These are phyloP conservation scores for Nematolebias whitei DNA, from an alignment of 2,113 vertebrate genomes.

Conservation along the genomic window DNA sequence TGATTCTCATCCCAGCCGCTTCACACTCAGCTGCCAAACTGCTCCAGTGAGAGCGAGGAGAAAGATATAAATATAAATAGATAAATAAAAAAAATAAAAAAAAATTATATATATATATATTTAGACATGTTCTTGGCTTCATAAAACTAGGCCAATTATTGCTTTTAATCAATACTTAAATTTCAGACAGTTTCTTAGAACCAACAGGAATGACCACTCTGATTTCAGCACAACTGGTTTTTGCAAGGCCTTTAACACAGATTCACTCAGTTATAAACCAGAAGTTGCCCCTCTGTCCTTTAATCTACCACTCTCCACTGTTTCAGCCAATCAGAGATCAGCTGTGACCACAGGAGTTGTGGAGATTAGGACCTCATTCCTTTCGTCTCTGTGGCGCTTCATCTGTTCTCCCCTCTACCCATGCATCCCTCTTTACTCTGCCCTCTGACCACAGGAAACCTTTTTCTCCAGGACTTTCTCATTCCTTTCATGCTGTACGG, in stretches of 20 bases:
- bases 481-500: constrained; percentile 53
- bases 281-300: constrained; percentile 36
- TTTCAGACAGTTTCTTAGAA: background rate
- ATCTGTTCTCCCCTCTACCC: constrained; percentile 32
- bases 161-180: background rate
- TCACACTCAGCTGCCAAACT: too few relatives aligned
- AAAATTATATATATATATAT: too few relatives aligned
- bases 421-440: constrained; percentile 21
- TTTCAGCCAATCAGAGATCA: constrained; percentile 48
- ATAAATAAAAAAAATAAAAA: too few relatives aligned
- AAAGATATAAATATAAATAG: too few relatives aligned
- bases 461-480: constrained; percentile 45
- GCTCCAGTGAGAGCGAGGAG: too few relatives aligned
- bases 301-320: constrained; percentile 45
- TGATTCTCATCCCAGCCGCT: too few relatives aligned
- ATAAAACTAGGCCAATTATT: background rate
- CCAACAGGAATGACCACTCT: background rate
- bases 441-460: constrained; percentile 36
- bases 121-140: background rate
- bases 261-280: constrained; percentile 19
- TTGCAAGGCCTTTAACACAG: constrained; percentile 19
- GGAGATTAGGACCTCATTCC: constrained; percentile 70
- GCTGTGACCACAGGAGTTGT: constrained; percentile 33
- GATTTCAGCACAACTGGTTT: constrained; percentile 16
- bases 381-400: constrained; percentile 40